A percentile compares a stretch with the other conserved stretches of the same genome.
These are phyloP conservation scores for Labroides dimidiatus DNA, from an alignment of 2,797 vertebrate genomes.

Conservation along the genomic window DNA sequence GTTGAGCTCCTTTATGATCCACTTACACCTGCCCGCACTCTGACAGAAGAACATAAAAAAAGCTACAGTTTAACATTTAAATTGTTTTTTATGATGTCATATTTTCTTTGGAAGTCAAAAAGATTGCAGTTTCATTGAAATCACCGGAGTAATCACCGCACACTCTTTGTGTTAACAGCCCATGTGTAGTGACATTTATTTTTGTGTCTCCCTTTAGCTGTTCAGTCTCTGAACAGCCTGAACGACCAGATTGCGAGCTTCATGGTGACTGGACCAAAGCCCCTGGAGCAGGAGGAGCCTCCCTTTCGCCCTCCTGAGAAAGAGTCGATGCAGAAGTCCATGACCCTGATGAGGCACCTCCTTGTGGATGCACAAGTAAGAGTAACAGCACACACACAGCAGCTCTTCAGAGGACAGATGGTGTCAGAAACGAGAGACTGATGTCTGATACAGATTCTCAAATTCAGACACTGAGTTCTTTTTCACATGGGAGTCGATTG, in stretches of 20 bases:
- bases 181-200: constrained; percentile 5
- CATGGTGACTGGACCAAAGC: constrained; percentile 88
- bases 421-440: neutral
- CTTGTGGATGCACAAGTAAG: constrained; percentile 93
- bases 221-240: constrained; percentile 91
- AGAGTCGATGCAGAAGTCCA: constrained; percentile 89
- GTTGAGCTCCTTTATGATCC: constrained; percentile 17
- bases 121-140: neutral
- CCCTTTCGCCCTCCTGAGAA: constrained; percentile 87
- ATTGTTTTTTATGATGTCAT: neutral
- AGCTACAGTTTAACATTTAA: constrained; percentile 3
- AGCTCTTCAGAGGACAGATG: neutral
- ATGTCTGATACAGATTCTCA: neutral
- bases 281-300: constrained; percentile 84
- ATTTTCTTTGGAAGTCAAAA: neutral
- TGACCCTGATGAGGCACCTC: constrained; percentile 93
- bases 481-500: neutral
- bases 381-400: neutral
- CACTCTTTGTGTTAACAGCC: neutral
- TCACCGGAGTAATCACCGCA: neutral
- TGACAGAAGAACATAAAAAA: constrained; percentile 2
- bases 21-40: constrained; percentile 11
- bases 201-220: constrained; percentile 80
- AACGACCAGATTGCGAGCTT: constrained; percentile 95
- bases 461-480: too few relatives aligned